A percentile compares a stretch with the other conserved stretches of the same genome.
Evolutionary conservation across 2,888 invertebrate genomes (phyloP).

Genomic region (Mystacides longicornis): DNA sequence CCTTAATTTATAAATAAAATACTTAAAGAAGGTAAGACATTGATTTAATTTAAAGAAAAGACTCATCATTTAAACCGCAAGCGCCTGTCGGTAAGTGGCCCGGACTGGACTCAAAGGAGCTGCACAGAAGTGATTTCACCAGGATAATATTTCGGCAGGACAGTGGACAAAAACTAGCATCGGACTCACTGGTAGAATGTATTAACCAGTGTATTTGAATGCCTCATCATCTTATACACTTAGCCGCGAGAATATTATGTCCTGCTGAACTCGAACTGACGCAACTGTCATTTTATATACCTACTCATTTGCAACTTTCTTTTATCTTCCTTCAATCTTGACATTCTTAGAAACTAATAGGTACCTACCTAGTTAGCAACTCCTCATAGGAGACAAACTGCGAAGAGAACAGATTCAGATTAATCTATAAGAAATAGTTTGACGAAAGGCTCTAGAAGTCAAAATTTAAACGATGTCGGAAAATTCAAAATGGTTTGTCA

Average conservation of each 20-base stretch:
- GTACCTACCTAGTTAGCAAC: neutral
- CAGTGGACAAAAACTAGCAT: conserved; percentile 1
- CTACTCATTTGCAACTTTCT: neutral
- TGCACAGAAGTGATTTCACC: neutral
- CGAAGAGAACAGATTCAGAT: too few species aligned
- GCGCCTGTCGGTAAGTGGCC: too few species aligned
- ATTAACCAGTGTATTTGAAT: conserved; percentile 7
- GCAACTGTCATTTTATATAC: neutral
- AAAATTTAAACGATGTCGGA: too few species aligned
- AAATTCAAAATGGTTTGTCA: too few species aligned
- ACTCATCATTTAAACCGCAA: neutral
- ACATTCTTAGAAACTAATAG: neutral
- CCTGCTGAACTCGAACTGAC: neutral
- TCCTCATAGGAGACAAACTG: too few species aligned
- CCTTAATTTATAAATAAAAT: neutral
- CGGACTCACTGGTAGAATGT: conserved; percentile 4
- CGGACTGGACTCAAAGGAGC: too few species aligned
- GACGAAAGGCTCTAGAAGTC: too few species aligned
- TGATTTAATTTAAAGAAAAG: conserved; percentile 1
- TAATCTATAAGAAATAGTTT: too few species aligned
- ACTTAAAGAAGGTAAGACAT: neutral
- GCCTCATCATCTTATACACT: neutral
- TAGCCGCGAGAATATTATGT: neutral
- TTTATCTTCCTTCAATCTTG: neutral
- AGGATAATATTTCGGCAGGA: conserved; percentile 1